These are phyloP conservation scores for Heterodera filipjevi DNA, from an alignment of 2,888 invertebrate genomes.

Conservation along the genomic window DNA sequence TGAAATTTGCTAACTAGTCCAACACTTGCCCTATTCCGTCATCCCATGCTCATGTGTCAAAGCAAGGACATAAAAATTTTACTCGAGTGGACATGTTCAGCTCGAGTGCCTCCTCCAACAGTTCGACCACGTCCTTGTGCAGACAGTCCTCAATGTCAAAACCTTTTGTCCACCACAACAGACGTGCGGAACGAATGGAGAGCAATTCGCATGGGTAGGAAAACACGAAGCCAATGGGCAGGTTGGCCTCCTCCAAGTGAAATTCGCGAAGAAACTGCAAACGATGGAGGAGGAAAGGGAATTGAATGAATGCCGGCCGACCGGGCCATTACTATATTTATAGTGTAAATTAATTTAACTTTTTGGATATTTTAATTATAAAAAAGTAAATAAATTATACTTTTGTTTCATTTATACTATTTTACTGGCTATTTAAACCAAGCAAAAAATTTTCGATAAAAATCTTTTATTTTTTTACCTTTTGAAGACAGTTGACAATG, in stretches of 20 bases:
- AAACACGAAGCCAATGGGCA: conserved; percentile 65
- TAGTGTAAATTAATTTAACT: too few relatives aligned
- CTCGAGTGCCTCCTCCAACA: conserved; percentile 64
- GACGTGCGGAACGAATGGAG: conserved; percentile 64
- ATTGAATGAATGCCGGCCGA: background rate
- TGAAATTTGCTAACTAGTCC: too few relatives aligned
- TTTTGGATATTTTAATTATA: too few relatives aligned
- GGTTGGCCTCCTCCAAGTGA: conserved; percentile 59
- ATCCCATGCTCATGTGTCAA: too few relatives aligned
- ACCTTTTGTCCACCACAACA: conserved; percentile 66
- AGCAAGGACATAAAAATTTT: too few relatives aligned
- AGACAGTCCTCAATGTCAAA: conserved; percentile 65
- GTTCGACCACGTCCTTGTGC: conserved; percentile 63
- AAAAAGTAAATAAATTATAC: too few relatives aligned
- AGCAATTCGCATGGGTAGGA: conserved; percentile 65
- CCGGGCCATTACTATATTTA: too few relatives aligned
- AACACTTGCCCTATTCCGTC: too few relatives aligned
- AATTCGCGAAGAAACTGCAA: conserved; percentile 61
- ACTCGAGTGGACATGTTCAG: conserved; percentile 55
- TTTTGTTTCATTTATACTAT: too few relatives aligned
- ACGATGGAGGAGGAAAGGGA: background rate
- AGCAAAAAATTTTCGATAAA: too few relatives aligned
- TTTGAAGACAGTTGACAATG: conserved; percentile 64
- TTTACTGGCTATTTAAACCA: too few relatives aligned
- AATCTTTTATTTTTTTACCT: too few relatives aligned